A percentile compares a stretch with the other conserved stretches of the same genome.
phyloP scores from a whole-genome alignment of 37 sponge, comb jelly and placozoan genomes.

The Halisarca cf. caerulea region DNA sequence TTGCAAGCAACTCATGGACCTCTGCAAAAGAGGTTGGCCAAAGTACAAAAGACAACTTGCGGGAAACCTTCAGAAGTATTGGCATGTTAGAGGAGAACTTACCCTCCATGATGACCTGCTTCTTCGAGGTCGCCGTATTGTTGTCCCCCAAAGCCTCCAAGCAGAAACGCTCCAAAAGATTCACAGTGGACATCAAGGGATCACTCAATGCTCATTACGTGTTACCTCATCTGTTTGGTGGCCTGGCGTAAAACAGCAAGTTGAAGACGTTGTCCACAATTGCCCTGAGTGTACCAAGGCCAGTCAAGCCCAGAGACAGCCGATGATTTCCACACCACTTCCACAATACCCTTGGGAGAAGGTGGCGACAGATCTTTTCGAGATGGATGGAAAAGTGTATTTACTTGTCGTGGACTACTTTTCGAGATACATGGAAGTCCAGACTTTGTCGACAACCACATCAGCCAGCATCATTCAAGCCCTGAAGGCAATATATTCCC shows the following conservation, averaged over 20 bases:
- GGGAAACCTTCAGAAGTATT: background rate
- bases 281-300: conserved; percentile 4
- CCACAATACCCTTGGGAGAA: background rate
- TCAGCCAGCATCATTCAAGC: background rate
- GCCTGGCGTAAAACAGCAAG: background rate
- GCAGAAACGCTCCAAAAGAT: conserved; percentile 30
- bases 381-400: background rate
- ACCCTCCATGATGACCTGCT: conserved; percentile 18
- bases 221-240: conserved; percentile 35
- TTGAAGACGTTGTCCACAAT: background rate
- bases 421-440: background rate
- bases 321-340: background rate
- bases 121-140: conserved; percentile 34
- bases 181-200: conserved; percentile 47
- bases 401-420: background rate
- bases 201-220: conserved; percentile 1
- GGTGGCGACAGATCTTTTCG: background rate
- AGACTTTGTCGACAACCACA: background rate
- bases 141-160: conserved; percentile 14
- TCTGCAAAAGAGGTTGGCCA: conserved; percentile 45
- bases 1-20: background rate
- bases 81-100: conserved; percentile 30
- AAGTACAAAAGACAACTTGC: background rate
- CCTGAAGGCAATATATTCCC: background rate
- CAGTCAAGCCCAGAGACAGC: background rate